These are phyloP conservation scores for Rhodinocichla rosea DNA, from an alignment of 2,113 vertebrate species.

Conservation along the genomic window DNA sequence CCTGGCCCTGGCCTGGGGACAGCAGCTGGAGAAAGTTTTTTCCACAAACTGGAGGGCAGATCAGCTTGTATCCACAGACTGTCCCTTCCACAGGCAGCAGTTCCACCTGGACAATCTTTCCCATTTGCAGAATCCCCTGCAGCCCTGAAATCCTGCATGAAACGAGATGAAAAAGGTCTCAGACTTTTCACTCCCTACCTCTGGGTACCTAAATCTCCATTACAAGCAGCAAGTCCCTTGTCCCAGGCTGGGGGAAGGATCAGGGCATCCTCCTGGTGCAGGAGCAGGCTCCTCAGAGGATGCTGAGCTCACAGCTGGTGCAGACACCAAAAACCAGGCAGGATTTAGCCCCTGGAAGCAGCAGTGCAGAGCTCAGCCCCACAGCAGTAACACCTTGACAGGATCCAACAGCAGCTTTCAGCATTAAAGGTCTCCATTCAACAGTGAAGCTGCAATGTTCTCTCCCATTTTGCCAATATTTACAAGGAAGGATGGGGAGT, in stretches of 20 bases:
- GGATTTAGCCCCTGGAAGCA: neutral
- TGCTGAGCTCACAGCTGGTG: neutral
- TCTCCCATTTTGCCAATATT: neutral
- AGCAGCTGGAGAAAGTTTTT: neutral
- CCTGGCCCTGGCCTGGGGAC: neutral
- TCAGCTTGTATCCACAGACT: neutral
- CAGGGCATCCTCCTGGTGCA: neutral
- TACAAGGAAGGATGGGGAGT: neutral
- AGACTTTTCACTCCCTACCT: neutral
- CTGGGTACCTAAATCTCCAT: neutral
- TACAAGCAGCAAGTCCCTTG: accelerated
- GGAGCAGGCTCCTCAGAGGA: neutral
- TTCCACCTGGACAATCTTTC: neutral
- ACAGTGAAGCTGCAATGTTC: neutral
- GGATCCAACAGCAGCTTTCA: neutral
- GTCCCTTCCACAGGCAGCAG: neutral
- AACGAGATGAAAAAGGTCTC: neutral
- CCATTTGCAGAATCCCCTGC: neutral
- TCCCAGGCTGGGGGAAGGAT: neutral
- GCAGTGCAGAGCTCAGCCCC: neutral
- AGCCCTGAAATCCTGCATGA: too few species aligned
- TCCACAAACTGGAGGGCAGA: neutral
- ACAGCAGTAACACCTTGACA: neutral
- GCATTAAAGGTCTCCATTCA: neutral
- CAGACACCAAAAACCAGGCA: neutral